Evolutionary conservation across 2,113 vertebrate species (phyloP), one percentile per base, ranked within the genome.

Genomic region (Elephas maximus): DNA sequence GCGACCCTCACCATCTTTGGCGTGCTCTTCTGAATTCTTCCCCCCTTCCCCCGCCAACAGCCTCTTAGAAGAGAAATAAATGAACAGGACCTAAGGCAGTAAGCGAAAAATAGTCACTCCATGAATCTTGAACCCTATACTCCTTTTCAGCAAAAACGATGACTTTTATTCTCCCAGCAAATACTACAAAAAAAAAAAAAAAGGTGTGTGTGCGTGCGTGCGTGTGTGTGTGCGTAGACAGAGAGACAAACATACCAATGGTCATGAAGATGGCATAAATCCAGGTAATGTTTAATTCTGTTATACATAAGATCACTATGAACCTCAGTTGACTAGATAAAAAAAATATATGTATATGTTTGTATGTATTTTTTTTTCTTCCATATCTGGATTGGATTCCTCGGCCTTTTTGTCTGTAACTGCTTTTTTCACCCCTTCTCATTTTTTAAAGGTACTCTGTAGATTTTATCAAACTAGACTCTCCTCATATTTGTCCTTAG

Each of bases 41-140:
- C 44, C 51, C 24, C 28, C 87, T 90, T n/a, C 8, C 53, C 11
- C 53, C 53, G 11, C 53, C 30, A 84, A 33, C 21, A 26, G 73
- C 30, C 14, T 53, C 82, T 89, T 33, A 85, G n/a, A 92, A 77
- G 73, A 24, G 45, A 97, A 88, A 88, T 44, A 74, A 93, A 78
- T 48, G 37, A 74, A 14, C 30, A 44, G 7, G 45, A 33, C 44
- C 82, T 77, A 79, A 93, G 28, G 71, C 26, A 30, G 71, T 41
- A 48, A 78, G 10, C 44, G 60, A 26, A 45, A 69, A 90, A 90
- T 53, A 62, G 44, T 20, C 6, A 69, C 63, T 63, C 41, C 3
- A 2, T 85, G 23, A 82, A 37, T 60, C 45, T 37, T 76, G 14
- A 93, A 74, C 8, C 57, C 9, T 83, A 4, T 14, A 69, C 30